A percentile compares a stretch with the other conserved stretches of the same genome.
phyloP scores from a whole-genome alignment of 1,140 invertebrate genomes.

The Tetramorium alpestre region DNA sequence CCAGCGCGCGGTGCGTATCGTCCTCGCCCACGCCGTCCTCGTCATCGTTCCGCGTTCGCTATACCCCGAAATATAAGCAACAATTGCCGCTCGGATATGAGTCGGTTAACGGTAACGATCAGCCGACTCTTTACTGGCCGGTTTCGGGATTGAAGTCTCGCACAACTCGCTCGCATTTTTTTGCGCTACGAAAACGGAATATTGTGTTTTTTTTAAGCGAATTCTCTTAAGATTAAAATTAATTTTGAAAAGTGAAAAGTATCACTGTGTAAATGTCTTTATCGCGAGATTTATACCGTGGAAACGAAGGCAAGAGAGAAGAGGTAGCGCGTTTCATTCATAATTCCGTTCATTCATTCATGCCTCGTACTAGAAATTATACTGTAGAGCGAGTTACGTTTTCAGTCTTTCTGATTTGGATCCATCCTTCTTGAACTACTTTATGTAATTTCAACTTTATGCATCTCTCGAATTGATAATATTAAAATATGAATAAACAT shows the following conservation, averaged over 20 bases:
- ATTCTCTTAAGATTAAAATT: background rate
- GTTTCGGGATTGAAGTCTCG: background rate
- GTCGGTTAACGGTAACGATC: background rate
- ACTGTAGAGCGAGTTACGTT: background rate
- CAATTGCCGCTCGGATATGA: background rate
- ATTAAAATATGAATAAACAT: background rate
- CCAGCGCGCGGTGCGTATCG: conserved; percentile 29
- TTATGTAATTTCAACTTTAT: background rate
- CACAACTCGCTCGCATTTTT: background rate
- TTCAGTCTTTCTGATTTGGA: background rate
- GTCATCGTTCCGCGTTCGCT: conserved; percentile 61
- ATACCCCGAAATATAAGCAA: conserved; percentile 19
- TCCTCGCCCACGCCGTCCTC: conserved; percentile 36
- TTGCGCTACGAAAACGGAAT: background rate
- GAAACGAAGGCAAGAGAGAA: background rate
- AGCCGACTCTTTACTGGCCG: background rate
- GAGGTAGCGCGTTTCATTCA: background rate
- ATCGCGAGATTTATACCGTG: background rate
- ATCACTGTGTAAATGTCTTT: background rate
- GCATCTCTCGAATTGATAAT: background rate
- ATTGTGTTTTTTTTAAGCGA: background rate
- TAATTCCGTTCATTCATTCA: background rate
- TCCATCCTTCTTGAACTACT: background rate
- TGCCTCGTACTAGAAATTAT: background rate
- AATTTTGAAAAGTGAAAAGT: background rate